A percentile compares a stretch with the other conserved stretches of the same genome.
Evolutionary conservation across 1,140 invertebrate species (phyloP).

Genomic region (Philotrypesis tridentata): DNA sequence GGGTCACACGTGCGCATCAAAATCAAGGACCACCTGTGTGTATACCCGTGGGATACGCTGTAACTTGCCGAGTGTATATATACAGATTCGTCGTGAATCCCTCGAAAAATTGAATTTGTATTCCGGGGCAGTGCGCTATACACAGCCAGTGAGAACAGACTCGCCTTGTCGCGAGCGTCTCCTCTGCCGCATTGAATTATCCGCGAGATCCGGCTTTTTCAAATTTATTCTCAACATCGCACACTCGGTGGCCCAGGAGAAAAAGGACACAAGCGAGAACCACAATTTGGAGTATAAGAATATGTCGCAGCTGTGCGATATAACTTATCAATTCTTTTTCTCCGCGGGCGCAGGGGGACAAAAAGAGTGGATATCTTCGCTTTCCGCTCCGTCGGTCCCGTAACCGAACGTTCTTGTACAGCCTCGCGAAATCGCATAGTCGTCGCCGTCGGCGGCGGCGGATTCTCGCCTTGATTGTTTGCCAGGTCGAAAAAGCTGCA

Average conservation of each 20-base stretch:
- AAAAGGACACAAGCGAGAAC: too few species aligned
- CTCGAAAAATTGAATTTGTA: not conserved
- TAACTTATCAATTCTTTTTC: slow-evolving; percentile 4
- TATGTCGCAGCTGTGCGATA: not conserved
- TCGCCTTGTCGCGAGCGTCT: too few species aligned
- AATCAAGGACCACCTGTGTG: not conserved
- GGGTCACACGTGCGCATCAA: too few species aligned
- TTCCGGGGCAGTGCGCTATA: too few species aligned
- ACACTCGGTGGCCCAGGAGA: too few species aligned
- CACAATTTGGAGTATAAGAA: not conserved
- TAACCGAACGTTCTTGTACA: slow-evolving; percentile 15
- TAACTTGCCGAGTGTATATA: too few species aligned
- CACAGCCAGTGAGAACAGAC: too few species aligned
- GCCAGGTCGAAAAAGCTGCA: not conserved
- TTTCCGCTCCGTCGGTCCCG: slow-evolving; percentile 45
- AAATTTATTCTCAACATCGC: not conserved
- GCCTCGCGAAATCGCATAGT: not conserved
- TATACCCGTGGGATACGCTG: too few species aligned
- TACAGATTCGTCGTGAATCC: not conserved
- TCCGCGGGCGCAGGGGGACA: not conserved
- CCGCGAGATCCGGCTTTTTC: not conserved
- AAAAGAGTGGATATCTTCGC: slow-evolving; percentile 42
- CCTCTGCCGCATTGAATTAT: not conserved
- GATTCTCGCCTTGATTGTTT: not conserved
- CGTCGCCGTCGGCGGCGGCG: too few species aligned